A percentile compares a stretch with the other conserved stretches of the same genome.
Conservation (phyloP, 2,888 invertebrate genomes). For the Oxycera nigricornis region DNA sequence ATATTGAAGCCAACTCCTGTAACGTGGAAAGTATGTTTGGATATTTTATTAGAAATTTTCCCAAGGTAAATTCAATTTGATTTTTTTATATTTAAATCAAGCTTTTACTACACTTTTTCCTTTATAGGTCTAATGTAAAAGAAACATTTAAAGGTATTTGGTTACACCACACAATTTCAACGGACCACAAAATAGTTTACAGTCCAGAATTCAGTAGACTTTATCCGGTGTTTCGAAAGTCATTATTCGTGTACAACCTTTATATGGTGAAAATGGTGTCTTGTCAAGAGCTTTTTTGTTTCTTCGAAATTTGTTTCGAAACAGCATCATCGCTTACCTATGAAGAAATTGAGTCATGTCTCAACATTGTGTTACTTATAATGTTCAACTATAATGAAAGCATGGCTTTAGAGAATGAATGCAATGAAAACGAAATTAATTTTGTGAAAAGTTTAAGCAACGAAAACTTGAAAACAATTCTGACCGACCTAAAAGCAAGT, state of each 20-base stretch:
- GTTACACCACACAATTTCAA: no score
- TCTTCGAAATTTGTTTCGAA: neutral
- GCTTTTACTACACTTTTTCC: no score
- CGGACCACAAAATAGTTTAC: constrained; percentile 10
- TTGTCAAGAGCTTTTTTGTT: neutral
- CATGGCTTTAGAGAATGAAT: constrained; percentile 1
- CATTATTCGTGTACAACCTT: constrained; percentile 52
- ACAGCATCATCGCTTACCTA: neutral
- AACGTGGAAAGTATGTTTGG: constrained; percentile 52
- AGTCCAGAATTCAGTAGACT: constrained; percentile 49
- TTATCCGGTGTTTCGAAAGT: constrained; percentile 53
- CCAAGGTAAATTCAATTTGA: no score
- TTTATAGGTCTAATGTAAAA: no score
- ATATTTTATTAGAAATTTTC: constrained; percentile 52
- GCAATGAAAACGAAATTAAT: neutral
- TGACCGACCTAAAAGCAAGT: neutral
- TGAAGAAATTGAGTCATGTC: constrained; percentile 37
- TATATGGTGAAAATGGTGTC: constrained; percentile 53
- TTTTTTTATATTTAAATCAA: no score
- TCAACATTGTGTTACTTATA: constrained; percentile 32
- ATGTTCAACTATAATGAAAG: neutral
- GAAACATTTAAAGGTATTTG: no score
- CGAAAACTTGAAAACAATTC: neutral
- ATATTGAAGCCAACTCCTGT: constrained; percentile 51
- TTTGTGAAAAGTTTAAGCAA: constrained; percentile 16